Base-by-base conservation (phyloP, 2,113 vertebrate genomes). In the Podarcis muralis region DNA sequence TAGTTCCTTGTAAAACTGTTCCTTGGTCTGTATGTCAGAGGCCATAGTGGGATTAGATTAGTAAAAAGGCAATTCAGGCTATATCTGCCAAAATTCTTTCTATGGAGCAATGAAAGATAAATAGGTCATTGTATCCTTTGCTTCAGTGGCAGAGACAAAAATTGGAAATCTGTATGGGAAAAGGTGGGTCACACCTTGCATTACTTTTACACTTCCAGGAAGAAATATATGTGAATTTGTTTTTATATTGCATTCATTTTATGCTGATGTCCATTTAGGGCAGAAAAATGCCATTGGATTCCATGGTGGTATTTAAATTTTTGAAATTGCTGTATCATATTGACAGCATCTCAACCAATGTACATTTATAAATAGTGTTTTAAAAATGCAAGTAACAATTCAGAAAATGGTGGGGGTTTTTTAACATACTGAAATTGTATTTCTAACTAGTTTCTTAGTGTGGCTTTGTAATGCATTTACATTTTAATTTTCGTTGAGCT, bases 401-500 rank as follows among this genome's bases (percentile, higher is more conserved):
- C 82, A 76, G 87, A 93, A 90, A 59, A 76, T 76, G 23, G 53
- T 62, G n/a, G n/a, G n/a, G n/a, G n/a, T 75, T 59, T 82, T 76
- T 72, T 75, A 82, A 87, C 87, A 40, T 88, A 69, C 75, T 68
- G 37, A 85, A 86, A 57, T 12, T 30, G 83, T 87, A 16, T 11
- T 3, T 7, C 12, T 86, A 86, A 79, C 40, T 53, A 62, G 84
- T 93, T 83, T 91, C 80, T 92, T 69, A 75, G 12, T 89, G 48
- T 37, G 66, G 43, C 22, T 92, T 87, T 91, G 83, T 84, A 91
- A 1, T 68, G 69, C 40, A 9, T 78, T 91, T 74, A 84, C 23
- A 1, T 16, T 84, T 74, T 90, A 53, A 74, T 94, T 90, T 91
- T 89, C 72, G 91, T 92, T 94, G 53, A 75, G 4, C 0, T 12